Evolutionary conservation across 1,140 invertebrate genomes (phyloP), one percentile per base, ranked within the genome.

Genomic region (Cyphomyrmex costatus): DNA sequence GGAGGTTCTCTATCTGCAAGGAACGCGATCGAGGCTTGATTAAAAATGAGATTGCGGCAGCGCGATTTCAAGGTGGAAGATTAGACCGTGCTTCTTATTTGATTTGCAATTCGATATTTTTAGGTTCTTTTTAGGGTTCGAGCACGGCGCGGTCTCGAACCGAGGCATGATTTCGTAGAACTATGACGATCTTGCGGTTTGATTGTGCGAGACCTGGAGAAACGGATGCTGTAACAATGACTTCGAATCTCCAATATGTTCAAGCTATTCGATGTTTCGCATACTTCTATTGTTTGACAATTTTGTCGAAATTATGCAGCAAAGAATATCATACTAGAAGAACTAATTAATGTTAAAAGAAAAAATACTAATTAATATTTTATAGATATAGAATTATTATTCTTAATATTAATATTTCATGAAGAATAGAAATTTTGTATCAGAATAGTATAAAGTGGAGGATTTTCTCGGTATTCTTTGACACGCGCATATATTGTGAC

Each of bases 41-140:
- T 93, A 92, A 93, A 93, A 93, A 92, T 89, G 83, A 93, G 91
- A 93, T 93, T 93, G 92, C 91, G 85, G 86, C 87, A 86, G 77
- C 86, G 82, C 85, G 89, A 92, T 92, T 89, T 91, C 92, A 71
- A 93, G 86, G 86, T 90, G 89, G 90, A 92, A 93, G 89, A 93
- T 93, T 92, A 92, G 91, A 76, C 80, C 79, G 70, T 58, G 79
- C 84, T 83, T 89, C 88, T 91, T 93, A 92, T 93, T 93, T 93
- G 91, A 93, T 92, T 92, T 93, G 90, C 91, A 92, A 93, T 91
- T 89, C 87, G 79, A 91, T 83, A 80, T 88, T 91, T 89, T 89
- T 74, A 66, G 63, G 27, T 66, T 89, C 58, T 71, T 36, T 85
- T 86, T 80, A 56, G 53, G 49, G 51, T 53, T 85, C 51, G 46